A percentile compares a stretch with the other conserved stretches of the same genome.
Evolutionary conservation across 1,140 invertebrate genomes (phyloP).

Genomic region (Trichonephila inaurata): DNA sequence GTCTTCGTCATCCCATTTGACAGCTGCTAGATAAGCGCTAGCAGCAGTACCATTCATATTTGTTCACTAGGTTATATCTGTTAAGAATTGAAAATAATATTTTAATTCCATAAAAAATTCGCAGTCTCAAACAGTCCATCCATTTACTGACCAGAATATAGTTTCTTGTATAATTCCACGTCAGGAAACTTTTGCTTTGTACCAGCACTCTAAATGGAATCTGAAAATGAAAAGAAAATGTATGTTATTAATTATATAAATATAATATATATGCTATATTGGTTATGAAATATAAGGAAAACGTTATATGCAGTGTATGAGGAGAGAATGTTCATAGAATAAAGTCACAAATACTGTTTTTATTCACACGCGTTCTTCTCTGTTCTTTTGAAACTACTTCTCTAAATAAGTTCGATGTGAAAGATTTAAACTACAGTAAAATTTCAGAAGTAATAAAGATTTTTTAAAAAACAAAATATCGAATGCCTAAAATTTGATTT

Average conservation of each 20-base stretch:
- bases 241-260: not conserved
- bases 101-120: not conserved
- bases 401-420: too few species aligned
- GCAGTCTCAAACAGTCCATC: not conserved
- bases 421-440: too few species aligned
- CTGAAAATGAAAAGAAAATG: slow-evolving; percentile 5
- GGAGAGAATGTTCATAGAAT: not conserved
- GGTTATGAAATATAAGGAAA: not conserved
- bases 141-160: not conserved
- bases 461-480: too few species aligned
- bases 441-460: too few species aligned
- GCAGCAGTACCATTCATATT: slow-evolving; percentile 62
- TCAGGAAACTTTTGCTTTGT: slow-evolving; percentile 7
- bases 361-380: too few species aligned
- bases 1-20: slow-evolving; percentile 90
- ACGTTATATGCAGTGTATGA: not conserved
- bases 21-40: slow-evolving; percentile 78
- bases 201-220: not conserved
- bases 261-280: not conserved
- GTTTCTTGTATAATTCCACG: not conserved
- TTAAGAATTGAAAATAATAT: slow-evolving; percentile 10
- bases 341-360: too few species aligned
- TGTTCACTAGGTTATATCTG: slow-evolving; percentile 4
- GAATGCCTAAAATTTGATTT: too few species aligned
- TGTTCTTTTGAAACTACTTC: too few species aligned